Evolutionary conservation across 2,888 invertebrate genomes (phyloP).

Genomic region (Athripsodes cinereus): DNA sequence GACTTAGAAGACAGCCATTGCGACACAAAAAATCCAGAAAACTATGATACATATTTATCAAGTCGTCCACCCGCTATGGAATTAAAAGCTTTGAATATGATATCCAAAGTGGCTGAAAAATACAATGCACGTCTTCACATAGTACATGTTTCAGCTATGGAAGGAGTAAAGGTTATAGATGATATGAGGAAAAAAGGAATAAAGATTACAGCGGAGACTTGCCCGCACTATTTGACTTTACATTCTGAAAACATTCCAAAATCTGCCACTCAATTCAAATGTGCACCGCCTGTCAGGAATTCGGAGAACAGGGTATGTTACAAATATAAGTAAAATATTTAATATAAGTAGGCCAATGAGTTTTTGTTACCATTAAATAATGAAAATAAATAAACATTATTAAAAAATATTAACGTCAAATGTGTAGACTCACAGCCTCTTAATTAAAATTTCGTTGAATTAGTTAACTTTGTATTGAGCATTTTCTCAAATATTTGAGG

Average conservation of each 20-base stretch:
- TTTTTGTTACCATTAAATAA: too few species aligned
- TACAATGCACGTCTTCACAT: slow-evolving; percentile 59
- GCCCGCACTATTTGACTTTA: slow-evolving; percentile 64
- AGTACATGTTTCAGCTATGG: slow-evolving; percentile 61
- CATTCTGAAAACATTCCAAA: slow-evolving; percentile 58
- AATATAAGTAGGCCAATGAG: too few species aligned
- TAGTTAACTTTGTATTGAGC: too few species aligned
- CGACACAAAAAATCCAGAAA: slow-evolving; percentile 36
- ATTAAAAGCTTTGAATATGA: slow-evolving; percentile 54
- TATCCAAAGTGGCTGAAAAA: slow-evolving; percentile 51
- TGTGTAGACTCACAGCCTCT: too few species aligned
- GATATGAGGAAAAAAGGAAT: slow-evolving; percentile 47
- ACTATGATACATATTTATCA: slow-evolving; percentile 57
- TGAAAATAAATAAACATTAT: too few species aligned
- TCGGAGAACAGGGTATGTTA: slow-evolving; percentile 50
- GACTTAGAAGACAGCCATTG: slow-evolving; percentile 36
- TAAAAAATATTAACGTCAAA: too few species aligned
- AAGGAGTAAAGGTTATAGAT: slow-evolving; percentile 52
- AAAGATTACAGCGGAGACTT: slow-evolving; percentile 64
- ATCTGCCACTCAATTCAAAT: slow-evolving; percentile 62
- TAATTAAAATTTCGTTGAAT: too few species aligned
- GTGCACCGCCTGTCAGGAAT: slow-evolving; percentile 64
- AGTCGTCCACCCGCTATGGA: slow-evolving; percentile 64
- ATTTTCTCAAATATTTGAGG: too few species aligned
- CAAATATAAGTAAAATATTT: neutral